These are phyloP conservation scores for Chromobotia macracanthus DNA, from an alignment of 2,797 vertebrate genomes.

Conservation along the genomic window DNA sequence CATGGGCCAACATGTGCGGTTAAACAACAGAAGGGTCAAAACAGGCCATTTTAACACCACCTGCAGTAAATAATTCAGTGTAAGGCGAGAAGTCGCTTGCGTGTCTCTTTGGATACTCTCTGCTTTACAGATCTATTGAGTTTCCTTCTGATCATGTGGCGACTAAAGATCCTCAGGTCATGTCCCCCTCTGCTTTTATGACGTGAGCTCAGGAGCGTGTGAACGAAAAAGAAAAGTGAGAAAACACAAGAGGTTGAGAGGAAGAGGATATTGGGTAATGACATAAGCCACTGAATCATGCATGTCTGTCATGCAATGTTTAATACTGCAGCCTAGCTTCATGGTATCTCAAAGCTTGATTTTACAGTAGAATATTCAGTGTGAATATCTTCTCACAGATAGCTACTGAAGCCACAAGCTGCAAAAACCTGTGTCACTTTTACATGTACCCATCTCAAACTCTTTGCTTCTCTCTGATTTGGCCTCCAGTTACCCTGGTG, in stretches of 20 bases:
- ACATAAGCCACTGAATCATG: not conserved
- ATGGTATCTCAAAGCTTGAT: not conserved
- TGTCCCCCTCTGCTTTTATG: slow-evolving; percentile 30
- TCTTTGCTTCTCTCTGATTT: not conserved
- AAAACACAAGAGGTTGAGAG: not conserved
- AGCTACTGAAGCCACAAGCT: slow-evolving; percentile 24
- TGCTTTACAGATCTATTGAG: slow-evolving; percentile 35
- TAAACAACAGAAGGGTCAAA: slow-evolving; percentile 28
- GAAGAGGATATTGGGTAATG: not conserved
- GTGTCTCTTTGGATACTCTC: slow-evolving; percentile 10
- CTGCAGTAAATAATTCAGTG: slow-evolving; percentile 49
- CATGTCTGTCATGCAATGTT: not conserved
- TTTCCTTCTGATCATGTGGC: slow-evolving; percentile 50
- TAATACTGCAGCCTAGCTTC: not conserved
- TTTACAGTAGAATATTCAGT: slow-evolving; percentile 2
- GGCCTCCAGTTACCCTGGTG: slow-evolving; percentile 16
- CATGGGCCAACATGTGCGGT: not conserved
- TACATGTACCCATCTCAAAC: not conserved
- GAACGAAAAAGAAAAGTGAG: slow-evolving; percentile 11
- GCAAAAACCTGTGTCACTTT: slow-evolving; percentile 32
- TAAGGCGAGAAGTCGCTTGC: slow-evolving; percentile 33
- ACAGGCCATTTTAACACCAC: not conserved
- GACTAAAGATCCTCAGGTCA: slow-evolving; percentile 12
- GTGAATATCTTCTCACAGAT: slow-evolving; percentile 6
- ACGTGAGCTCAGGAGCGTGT: slow-evolving; percentile 22